Conservation (phyloP, 2,797 vertebrate species). For the Artibeus jamaicensis region DNA sequence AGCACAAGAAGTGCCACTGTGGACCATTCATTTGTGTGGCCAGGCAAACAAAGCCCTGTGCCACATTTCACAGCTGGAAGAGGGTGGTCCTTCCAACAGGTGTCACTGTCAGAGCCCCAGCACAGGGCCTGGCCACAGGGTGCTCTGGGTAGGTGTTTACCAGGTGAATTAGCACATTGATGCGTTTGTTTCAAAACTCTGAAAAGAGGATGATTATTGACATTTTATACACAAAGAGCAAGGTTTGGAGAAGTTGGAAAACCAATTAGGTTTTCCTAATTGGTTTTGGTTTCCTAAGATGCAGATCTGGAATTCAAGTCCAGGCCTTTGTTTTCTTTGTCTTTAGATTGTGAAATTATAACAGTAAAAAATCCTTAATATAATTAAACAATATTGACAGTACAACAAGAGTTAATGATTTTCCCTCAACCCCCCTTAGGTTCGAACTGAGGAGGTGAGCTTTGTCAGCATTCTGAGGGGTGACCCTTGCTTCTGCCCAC, state of each 20-base stretch:
- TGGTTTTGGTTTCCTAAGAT: no score
- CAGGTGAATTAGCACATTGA: not conserved
- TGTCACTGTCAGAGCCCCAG: not conserved
- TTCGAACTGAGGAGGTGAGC: not conserved
- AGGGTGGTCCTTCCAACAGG: rapidly evolving
- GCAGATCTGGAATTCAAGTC: not conserved
- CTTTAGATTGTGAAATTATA: not conserved
- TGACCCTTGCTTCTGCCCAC: not conserved
- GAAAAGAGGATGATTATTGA: not conserved
- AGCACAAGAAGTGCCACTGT: not conserved
- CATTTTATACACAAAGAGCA: not conserved
- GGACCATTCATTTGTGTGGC: not conserved
- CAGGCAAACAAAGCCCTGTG: not conserved
- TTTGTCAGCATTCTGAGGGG: not conserved
- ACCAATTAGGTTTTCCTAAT: not conserved
- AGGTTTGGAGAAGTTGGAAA: not conserved
- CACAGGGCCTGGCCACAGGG: rapidly evolving
- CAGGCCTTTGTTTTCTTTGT: not conserved
- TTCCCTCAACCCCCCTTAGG: not conserved
- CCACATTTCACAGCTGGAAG: rapidly evolving
- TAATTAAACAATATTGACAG: not conserved
- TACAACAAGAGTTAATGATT: not conserved
- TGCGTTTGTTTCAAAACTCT: not conserved
- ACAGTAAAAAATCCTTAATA: not conserved
- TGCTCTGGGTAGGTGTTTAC: not conserved